Evolutionary conservation across 2,888 invertebrate genomes (phyloP), one percentile per base, ranked within the genome.

Genomic region (Lithophane leautieri): DNA sequence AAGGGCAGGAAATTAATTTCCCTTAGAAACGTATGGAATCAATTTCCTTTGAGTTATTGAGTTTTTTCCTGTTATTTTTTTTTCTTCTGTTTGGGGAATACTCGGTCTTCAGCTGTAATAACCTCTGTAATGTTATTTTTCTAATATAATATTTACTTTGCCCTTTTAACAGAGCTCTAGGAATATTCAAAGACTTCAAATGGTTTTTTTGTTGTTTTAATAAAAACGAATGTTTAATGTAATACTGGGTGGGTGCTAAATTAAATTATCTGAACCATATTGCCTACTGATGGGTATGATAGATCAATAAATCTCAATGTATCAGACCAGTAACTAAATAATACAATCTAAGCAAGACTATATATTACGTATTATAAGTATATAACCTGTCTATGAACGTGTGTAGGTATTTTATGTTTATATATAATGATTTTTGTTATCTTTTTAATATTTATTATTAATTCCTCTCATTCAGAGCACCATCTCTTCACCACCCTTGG

Each of bases 1-100:
- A 73, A 77, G 12, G 1, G 3, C 60, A 72, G 71, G 77, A 76
- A 84, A 84, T 86, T 81, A 76, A 73, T 73, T 73, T 73, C 47
- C 28, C 66, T 25, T 66, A 52, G 63, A 56, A 74, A 75, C 34
- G 63, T 73, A 79, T 69, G 52, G 47, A 78, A 78, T 74, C 67
- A 72, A 79, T 79, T 79, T 82, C 65, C 79, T 78, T 78, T 63
- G 34, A 67, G 61, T 58, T 70, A 72, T 70, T 70, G 63, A 68
- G 47, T 42, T 54, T 71, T 54, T 75, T 70, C 62, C 75, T 76
- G 25, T 62, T 76, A 65, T 83, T 76, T 76, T 70, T 9, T 40
- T 58, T 66, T 62, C 9, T 42, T 25, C 40, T 42, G 12, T 60
- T 73, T 25, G 9, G 4, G n/a, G 14, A 50, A 75, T 65, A 42